Evolutionary conservation across 2,797 vertebrate genomes (phyloP).

Genomic region (Melanotaenia pygmaea): DNA sequence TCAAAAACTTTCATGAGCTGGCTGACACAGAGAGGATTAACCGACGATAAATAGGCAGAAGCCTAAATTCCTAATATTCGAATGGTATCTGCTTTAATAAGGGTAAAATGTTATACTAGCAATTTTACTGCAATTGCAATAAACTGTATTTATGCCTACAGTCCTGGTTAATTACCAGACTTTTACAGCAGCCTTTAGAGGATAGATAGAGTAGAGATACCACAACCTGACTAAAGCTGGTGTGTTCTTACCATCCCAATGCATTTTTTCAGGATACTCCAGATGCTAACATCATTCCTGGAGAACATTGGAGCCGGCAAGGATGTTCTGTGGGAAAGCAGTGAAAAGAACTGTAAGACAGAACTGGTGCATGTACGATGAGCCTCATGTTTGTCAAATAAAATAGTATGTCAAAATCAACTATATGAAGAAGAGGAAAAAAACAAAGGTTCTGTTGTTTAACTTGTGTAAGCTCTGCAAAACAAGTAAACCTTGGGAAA

Average conservation of each 20-base stretch:
- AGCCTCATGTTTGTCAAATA: background rate
- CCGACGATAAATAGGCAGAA: too few species aligned
- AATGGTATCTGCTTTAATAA: too few species aligned
- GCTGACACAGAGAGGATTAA: too few species aligned
- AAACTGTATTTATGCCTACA: background rate
- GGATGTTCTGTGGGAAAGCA: slow-evolving; percentile 82
- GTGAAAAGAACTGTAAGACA: background rate
- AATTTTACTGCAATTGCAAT: background rate
- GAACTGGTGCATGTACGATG: background rate
- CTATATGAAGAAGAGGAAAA: too few species aligned
- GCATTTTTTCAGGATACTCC: slow-evolving; percentile 98
- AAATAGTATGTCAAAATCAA: background rate
- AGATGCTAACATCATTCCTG: slow-evolving; percentile 97
- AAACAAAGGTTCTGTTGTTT: too few species aligned
- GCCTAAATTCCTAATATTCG: too few species aligned
- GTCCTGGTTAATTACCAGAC: background rate
- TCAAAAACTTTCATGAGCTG: too few species aligned
- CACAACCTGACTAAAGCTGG: background rate
- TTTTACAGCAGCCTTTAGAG: background rate
- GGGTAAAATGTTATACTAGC: too few species aligned
- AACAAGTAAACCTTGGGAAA: background rate
- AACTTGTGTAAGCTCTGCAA: too few species aligned
- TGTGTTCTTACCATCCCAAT: slow-evolving; percentile 94
- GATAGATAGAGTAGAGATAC: background rate
- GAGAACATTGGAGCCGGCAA: slow-evolving; percentile 97